These are phyloP conservation scores for Pedetes capensis DNA, from an alignment of 2,113 vertebrate species.

Conservation along the genomic window DNA sequence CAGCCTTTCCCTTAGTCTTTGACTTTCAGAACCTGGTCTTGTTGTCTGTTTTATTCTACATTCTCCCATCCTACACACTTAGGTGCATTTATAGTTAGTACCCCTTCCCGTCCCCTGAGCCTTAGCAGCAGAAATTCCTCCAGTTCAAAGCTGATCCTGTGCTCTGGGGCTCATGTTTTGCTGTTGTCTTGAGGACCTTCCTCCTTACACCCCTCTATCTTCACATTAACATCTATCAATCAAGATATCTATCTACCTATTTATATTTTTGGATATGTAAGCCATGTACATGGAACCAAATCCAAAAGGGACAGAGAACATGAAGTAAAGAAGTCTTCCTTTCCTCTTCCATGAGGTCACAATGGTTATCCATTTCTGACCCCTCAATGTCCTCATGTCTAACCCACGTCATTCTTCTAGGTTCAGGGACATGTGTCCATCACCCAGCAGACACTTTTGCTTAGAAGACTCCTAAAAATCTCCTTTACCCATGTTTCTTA, in stretches of 20 bases:
- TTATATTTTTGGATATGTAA: background rate
- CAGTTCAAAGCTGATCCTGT: background rate
- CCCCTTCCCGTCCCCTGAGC: background rate
- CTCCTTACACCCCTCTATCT: background rate
- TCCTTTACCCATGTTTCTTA: background rate
- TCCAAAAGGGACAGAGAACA: background rate
- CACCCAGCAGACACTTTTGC: background rate
- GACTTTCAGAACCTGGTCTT: background rate
- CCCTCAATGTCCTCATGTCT: background rate
- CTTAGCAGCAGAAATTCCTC: background rate
- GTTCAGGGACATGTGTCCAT: background rate
- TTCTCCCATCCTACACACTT: background rate
- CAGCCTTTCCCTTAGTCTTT: background rate
- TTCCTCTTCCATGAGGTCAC: background rate
- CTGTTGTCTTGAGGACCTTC: background rate
- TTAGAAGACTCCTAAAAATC: background rate
- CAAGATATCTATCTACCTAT: background rate
- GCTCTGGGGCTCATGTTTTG: background rate
- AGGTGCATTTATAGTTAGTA: background rate
- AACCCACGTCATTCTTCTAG: background rate
- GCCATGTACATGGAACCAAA: background rate
- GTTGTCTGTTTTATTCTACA: background rate
- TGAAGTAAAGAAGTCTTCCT: background rate
- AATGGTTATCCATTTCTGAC: background rate
- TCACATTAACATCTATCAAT: background rate